Percentiles rank a stretch among this genome's conserved stretches.
Evolutionary conservation across 2,888 invertebrate genomes (phyloP).

Genomic region (Abrostola tripartita): DNA sequence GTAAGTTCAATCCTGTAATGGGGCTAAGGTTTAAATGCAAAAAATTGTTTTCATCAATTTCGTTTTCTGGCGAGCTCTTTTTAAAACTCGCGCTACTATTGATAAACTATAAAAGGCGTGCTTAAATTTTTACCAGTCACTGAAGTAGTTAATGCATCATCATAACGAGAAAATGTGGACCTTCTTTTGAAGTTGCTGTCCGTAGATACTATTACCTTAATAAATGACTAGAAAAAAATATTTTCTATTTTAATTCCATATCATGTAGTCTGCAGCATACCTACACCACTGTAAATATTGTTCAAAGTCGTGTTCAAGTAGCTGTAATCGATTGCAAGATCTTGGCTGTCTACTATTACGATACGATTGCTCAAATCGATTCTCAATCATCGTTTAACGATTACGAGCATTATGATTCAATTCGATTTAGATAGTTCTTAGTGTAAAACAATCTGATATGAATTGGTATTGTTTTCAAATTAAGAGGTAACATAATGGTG

Average conservation of each 20-base stretch:
- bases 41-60: too few relatives aligned
- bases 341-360: slow-evolving; percentile 27
- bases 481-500: slow-evolving; percentile 2
- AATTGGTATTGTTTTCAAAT: slow-evolving; percentile 10
- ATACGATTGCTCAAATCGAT: slow-evolving; percentile 43
- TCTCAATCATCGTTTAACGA: slow-evolving; percentile 22
- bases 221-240: too few relatives aligned
- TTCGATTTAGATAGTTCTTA: slow-evolving; percentile 27
- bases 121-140: too few relatives aligned
- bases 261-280: background rate
- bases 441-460: slow-evolving; percentile 23
- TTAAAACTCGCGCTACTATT: too few relatives aligned
- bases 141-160: too few relatives aligned
- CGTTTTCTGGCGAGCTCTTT: too few relatives aligned
- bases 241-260: slow-evolving; percentile 1
- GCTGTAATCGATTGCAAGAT: slow-evolving; percentile 38
- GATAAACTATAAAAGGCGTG: too few relatives aligned
- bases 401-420: slow-evolving; percentile 34
- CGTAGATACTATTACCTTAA: too few relatives aligned
- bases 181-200: too few relatives aligned
- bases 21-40: too few relatives aligned
- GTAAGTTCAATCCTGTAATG: too few relatives aligned
- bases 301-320: slow-evolving; percentile 12
- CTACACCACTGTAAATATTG: background rate
- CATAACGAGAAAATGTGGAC: too few relatives aligned